Evolutionary conservation across 2,888 invertebrate genomes (phyloP).

Genomic region (Hypolimnas misippus): DNA sequence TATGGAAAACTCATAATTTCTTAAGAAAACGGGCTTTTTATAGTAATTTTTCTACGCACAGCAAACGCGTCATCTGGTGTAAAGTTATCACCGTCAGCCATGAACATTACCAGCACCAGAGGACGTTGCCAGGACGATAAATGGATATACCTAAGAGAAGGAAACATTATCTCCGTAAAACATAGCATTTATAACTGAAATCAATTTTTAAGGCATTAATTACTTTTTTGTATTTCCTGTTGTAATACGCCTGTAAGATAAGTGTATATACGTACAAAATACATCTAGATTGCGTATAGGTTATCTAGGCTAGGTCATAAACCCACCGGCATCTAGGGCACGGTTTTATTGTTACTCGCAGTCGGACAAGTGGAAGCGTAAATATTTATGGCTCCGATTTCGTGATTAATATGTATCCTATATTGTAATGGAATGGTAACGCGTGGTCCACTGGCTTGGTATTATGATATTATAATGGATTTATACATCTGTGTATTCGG

Average conservation of each 20-base stretch:
- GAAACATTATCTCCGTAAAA: too few species aligned
- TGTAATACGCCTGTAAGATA: background rate
- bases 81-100: too few species aligned
- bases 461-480: conserved; percentile 5
- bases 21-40: too few species aligned
- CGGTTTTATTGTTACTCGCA: conserved; percentile 60
- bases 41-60: too few species aligned
- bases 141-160: too few species aligned
- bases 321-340: conserved; percentile 62
- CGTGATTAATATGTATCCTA: conserved; percentile 49
- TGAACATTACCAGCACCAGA: too few species aligned
- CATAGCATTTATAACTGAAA: too few species aligned
- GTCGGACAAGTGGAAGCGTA: conserved; percentile 51
- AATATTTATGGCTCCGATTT: conserved; percentile 54
- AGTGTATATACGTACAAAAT: background rate
- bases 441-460: conserved; percentile 10
- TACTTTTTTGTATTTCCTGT: too few species aligned
- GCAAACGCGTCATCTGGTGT: too few species aligned
- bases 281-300: conserved; percentile 7
- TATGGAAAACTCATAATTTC: too few species aligned
- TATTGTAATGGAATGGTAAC: conserved; percentile 34
- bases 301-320: conserved; percentile 50
- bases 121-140: too few species aligned
- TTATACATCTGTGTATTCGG: background rate
- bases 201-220: too few species aligned